Evolutionary conservation across 2,888 invertebrate genomes (phyloP), one percentile per base, ranked within the genome.

Genomic region (Leptopilina drosophilae): DNA sequence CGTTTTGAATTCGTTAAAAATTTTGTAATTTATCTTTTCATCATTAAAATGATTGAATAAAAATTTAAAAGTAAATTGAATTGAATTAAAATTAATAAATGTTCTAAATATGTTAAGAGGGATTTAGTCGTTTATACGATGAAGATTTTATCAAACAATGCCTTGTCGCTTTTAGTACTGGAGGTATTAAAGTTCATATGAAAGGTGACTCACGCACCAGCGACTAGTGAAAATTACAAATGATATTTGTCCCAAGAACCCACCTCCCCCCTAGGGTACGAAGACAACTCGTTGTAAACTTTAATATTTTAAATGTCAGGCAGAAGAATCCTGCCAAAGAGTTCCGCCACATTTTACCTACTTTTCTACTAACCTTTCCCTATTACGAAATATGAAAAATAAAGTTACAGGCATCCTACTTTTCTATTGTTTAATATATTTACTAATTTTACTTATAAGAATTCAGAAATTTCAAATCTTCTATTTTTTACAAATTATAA

Each of bases 281-380:
- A 73, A 56, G 26, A 15, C 9, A n/a, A 56, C 56, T 56, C n/a
- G 53, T 3, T 56, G 33, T 56, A 53, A 53, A 69, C 26, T 69
- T 53, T 69, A 56, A 73, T 77, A 77, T 69, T 53, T 69, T n/a
- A 73, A 80, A 80, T 77, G 80, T 80, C 80, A 80, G 77, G 40
- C 12, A 12, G 56, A 4, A 64, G 49, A 64, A 49, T 53, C 53
- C 65, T 53, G 64, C 66, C 56, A 53, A 49, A 40, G 62, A n/a
- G 40, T 33, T 56, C 12, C 11, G 59, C 56, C 26, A 53, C 56
- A 64, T 69, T 80, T 65, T 49, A 64, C 64, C 49, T 80, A 46
- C 49, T 62, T 67, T 67, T 56, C n/a, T 40, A 53, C 59, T 26
- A 40, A 53, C 76, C 66, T 80, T 67, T 78, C 77, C 76, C 76